Evolutionary conservation across 2,888 invertebrate species (phyloP).

Genomic region (Acheta domesticus): DNA sequence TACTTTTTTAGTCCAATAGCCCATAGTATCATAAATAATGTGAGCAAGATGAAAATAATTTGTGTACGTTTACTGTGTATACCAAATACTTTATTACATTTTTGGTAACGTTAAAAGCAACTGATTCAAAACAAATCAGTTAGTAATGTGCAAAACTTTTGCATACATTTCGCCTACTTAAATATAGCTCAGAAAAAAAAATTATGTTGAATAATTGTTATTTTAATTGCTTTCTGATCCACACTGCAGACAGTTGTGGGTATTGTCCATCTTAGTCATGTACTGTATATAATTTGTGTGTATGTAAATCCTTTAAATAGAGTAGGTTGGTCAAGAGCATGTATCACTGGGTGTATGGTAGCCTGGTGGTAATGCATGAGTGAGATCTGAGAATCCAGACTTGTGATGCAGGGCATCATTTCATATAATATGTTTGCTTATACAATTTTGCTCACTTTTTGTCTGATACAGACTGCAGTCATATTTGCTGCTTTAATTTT

Average conservation of each 20-base stretch:
- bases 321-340: too few species aligned
- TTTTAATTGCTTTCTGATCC: not conserved
- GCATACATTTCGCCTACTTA: too few species aligned
- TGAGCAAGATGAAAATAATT: too few species aligned
- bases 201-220: too few species aligned
- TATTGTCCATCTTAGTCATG: not conserved
- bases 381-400: conserved; percentile 6
- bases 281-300: not conserved
- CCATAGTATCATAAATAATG: too few species aligned
- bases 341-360: not conserved
- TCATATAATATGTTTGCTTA: not conserved
- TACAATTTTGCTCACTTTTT: conserved; percentile 30
- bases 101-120: too few species aligned
- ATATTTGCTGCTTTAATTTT: conserved; percentile 29
- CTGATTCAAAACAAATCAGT: too few species aligned
- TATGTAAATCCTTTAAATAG: not conserved
- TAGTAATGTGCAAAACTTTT: too few species aligned
- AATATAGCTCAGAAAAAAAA: too few species aligned
- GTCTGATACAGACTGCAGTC: conserved; percentile 27
- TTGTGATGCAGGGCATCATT: conserved; percentile 2
- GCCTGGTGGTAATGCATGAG: not conserved
- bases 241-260: not conserved
- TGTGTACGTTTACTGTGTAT: too few species aligned
- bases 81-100: too few species aligned
- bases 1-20: too few species aligned